These are phyloP conservation scores for Thinocorus orbignyianus DNA, from an alignment of 2,113 vertebrate genomes.

Conservation along the genomic window DNA sequence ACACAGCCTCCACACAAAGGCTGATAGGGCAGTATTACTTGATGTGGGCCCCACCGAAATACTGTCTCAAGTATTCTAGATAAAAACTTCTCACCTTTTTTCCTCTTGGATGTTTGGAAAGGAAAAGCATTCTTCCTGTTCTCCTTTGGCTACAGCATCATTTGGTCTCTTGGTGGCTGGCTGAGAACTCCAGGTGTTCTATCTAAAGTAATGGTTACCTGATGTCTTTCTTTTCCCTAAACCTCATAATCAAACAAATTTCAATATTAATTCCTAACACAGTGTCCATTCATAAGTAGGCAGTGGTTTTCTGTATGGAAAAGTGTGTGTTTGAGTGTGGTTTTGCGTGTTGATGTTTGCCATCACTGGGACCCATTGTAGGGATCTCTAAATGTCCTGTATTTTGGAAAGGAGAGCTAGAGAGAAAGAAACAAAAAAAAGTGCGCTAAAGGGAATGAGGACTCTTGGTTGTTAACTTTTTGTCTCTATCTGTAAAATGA, in stretches of 20 bases:
- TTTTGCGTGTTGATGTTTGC: background rate
- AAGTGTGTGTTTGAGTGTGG: background rate
- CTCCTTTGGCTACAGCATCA: background rate
- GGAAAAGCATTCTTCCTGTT: background rate
- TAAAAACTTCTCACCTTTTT: background rate
- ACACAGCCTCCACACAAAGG: background rate
- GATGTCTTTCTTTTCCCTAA: background rate
- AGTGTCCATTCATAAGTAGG: accelerated
- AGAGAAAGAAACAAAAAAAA: background rate
- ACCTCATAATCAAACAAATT: background rate
- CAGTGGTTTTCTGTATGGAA: background rate
- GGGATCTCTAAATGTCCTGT: background rate
- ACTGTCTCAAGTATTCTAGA: background rate
- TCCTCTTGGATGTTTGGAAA: background rate
- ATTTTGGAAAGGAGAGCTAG: background rate
- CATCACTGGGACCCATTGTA: background rate
- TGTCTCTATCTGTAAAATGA: background rate
- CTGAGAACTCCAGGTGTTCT: background rate
- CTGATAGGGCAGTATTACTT: background rate
- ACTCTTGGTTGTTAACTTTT: background rate
- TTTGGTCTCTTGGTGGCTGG: background rate
- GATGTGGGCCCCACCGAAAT: background rate
- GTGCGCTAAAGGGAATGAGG: background rate
- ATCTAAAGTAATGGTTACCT: background rate
- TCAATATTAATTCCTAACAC: background rate